Evolutionary conservation across 2,113 vertebrate genomes (phyloP).

Genomic region (Apus apus): DNA sequence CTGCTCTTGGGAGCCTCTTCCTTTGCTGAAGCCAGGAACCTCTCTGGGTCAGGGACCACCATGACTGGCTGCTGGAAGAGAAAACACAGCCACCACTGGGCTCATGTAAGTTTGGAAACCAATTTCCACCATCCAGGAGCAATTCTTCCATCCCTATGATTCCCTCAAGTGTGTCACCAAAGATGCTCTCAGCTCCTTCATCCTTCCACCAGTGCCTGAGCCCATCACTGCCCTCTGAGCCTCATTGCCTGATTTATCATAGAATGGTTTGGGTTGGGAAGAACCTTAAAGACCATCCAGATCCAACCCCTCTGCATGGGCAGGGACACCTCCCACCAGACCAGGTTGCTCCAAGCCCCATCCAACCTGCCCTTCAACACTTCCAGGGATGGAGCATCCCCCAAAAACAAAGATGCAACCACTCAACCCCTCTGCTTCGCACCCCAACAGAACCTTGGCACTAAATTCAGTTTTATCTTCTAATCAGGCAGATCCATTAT

Average conservation of each 20-base stretch:
- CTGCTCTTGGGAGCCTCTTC: background rate
- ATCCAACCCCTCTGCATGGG: too few species aligned
- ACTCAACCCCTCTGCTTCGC: fast-evolving
- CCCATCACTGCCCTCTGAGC: too few species aligned
- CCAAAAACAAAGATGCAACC: background rate
- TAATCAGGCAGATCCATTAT: slow-evolving; percentile 21
- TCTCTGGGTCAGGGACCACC: background rate
- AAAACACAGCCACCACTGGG: background rate
- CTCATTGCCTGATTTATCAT: background rate
- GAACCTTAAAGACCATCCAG: too few species aligned
- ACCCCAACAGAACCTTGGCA: background rate
- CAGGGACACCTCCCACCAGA: too few species aligned
- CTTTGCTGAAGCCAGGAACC: background rate
- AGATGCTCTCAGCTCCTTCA: background rate
- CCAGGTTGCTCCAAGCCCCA: too few species aligned
- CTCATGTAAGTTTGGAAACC: background rate
- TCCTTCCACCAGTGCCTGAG: background rate
- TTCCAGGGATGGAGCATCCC: background rate
- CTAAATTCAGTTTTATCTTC: background rate
- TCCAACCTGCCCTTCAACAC: too few species aligned
- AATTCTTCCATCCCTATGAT: background rate
- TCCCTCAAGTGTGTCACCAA: background rate
- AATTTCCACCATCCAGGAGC: background rate
- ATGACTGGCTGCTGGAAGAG: background rate
- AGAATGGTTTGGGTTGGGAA: too few species aligned